Percentiles rank a stretch among this genome's conserved stretches.
These are phyloP conservation scores for Cyrtorhinus lividipennis DNA, from an alignment of 1,140 invertebrate genomes.

Conservation along the genomic window DNA sequence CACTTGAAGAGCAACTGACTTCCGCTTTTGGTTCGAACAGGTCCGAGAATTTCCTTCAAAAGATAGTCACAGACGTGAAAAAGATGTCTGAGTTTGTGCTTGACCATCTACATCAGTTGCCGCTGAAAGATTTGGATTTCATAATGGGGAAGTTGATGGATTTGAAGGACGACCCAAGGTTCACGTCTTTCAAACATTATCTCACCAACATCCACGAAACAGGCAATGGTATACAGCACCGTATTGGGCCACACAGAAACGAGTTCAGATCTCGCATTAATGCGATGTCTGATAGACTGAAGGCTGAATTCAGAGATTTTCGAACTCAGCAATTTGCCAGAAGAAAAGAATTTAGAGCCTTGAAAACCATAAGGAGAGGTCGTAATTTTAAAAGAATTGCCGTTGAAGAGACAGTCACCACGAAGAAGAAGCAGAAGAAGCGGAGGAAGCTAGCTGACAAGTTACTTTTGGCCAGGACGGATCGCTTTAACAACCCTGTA, in stretches of 20 bases:
- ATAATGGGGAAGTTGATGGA: neutral
- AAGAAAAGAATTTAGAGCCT: too few species aligned
- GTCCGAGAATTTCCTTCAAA: conserved; percentile 42
- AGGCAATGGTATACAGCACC: too few species aligned
- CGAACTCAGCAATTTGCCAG: too few species aligned
- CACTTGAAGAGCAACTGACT: neutral
- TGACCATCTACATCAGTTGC: neutral
- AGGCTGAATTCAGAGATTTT: too few species aligned
- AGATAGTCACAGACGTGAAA: conserved; percentile 72
- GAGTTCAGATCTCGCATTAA: too few species aligned
- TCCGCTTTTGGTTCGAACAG: neutral
- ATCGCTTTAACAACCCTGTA: neutral
- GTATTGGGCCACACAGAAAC: too few species aligned
- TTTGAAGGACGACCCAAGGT: neutral
- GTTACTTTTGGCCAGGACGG: neutral
- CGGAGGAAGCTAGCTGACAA: neutral
- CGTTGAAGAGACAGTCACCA: too few species aligned
- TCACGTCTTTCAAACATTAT: neutral
- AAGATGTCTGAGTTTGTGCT: conserved; percentile 28
- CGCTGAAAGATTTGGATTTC: neutral
- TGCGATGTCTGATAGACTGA: too few species aligned
- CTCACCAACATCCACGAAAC: too few species aligned
- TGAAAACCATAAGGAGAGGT: too few species aligned
- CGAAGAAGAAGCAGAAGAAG: neutral
- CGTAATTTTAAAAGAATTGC: too few species aligned